phyloP scores from a whole-genome alignment of 2,888 invertebrate genomes.

The Leucoma salicis region DNA sequence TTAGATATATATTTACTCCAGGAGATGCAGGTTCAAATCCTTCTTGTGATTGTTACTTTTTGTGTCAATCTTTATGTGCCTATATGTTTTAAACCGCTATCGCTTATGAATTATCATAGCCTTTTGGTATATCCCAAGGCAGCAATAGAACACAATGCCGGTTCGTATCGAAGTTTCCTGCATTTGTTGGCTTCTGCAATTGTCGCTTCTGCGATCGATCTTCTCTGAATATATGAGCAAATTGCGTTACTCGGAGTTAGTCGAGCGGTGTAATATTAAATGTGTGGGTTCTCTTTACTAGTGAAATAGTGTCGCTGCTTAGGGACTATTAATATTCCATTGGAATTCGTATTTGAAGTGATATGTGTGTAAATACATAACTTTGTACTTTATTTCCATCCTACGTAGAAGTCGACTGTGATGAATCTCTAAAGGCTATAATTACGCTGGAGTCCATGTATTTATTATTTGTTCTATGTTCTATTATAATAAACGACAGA shows the following conservation, averaged over 20 bases:
- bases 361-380: neutral
- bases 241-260: slow-evolving; percentile 37
- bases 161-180: slow-evolving; percentile 42
- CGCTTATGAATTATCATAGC: slow-evolving; percentile 19
- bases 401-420: no score
- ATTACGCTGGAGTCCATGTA: no score
- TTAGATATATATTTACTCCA: no score
- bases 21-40: no score
- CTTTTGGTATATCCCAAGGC: slow-evolving; percentile 46
- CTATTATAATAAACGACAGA: no score
- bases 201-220: slow-evolving; percentile 43
- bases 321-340: neutral
- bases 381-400: no score
- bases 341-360: neutral
- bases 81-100: slow-evolving; percentile 22
- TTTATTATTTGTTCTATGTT: no score
- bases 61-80: no score
- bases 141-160: slow-evolving; percentile 54
- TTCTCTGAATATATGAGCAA: slow-evolving; percentile 42
- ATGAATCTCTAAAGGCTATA: no score
- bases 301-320: neutral
- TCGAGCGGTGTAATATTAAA: slow-evolving; percentile 20
- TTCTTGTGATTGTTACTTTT: no score
- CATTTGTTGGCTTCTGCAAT: slow-evolving; percentile 57
- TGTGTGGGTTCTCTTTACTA: neutral